Evolutionary conservation across 2,888 invertebrate genomes (phyloP).

Genomic region (Trissolcus brochymenae): DNA sequence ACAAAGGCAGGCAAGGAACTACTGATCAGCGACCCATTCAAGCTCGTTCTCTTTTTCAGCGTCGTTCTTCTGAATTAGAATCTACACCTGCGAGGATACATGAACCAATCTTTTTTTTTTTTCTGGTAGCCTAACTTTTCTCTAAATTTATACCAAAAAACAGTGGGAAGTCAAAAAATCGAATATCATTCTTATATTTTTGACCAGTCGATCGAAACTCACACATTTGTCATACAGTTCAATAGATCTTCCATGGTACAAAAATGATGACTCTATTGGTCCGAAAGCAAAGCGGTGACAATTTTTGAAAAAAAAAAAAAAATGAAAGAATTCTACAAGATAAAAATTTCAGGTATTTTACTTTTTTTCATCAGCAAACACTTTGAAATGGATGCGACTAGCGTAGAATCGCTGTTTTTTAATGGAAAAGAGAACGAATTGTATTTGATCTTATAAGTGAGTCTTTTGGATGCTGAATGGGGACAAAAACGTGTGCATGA

Average conservation of each 20-base stretch:
- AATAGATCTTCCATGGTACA: no score
- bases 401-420: constrained; percentile 8
- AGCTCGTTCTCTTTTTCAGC: constrained; percentile 7
- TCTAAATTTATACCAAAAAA: constrained; percentile 3
- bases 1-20: constrained; percentile 14
- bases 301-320: no score
- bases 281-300: no score
- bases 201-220: constrained; percentile 37
- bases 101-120: constrained; percentile 18
- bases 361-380: background rate
- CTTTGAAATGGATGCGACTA: background rate
- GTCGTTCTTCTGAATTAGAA: constrained; percentile 11
- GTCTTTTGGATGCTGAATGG: constrained; percentile 26
- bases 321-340: no score
- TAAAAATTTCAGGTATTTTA: background rate
- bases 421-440: background rate
- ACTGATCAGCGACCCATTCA: constrained; percentile 20
- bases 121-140: constrained; percentile 23
- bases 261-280: no score
- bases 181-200: constrained; percentile 43
- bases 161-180: constrained; percentile 32
- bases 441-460: constrained; percentile 41
- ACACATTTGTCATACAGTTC: constrained; percentile 12
- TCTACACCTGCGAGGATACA: constrained; percentile 21
- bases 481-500: constrained; percentile 29